Conservation (phyloP, 2,888 invertebrate species). For the Torymus tubicola region DNA sequence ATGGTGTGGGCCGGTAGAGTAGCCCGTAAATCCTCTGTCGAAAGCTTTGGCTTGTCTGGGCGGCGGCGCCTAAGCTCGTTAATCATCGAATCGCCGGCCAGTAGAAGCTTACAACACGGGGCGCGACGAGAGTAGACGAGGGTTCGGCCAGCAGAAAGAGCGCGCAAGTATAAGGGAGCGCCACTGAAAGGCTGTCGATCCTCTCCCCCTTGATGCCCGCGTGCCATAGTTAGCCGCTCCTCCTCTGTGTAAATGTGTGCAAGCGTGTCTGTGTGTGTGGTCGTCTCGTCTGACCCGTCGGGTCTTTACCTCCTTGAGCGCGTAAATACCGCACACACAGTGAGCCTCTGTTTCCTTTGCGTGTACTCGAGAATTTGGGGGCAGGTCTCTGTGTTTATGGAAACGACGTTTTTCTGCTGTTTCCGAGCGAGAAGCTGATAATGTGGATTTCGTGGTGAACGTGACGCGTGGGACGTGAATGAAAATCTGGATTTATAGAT, state of each 20-base stretch:
- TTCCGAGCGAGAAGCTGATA: no score
- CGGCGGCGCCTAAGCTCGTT: conserved; percentile 57
- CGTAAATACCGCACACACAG: no score
- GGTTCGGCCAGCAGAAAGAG: conserved; percentile 1
- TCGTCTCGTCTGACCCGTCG: conserved; percentile 22
- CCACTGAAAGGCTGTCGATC: conserved; percentile 41
- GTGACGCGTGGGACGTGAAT: no score
- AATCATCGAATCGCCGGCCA: conserved; percentile 58
- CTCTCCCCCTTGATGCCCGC: not conserved
- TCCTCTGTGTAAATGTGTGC: no score
- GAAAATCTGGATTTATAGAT: no score
- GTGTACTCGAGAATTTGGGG: no score
- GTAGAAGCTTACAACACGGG: conserved; percentile 46
- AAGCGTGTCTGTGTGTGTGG: not conserved
- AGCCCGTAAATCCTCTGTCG: conserved; percentile 55
- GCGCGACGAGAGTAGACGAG: conserved; percentile 9
- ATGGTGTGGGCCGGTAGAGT: conserved; percentile 23
- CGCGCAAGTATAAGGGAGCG: conserved; percentile 38
- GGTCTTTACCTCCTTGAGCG: conserved; percentile 19
- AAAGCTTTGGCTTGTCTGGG: conserved; percentile 23
- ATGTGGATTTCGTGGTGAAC: no score
- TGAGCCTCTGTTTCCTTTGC: no score
- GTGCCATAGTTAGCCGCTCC: no score
- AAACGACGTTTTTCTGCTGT: no score
- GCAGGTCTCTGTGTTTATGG: no score